phyloP scores from a whole-genome alignment of 1,140 invertebrate genomes.

The Pogonomyrmex californicus region DNA sequence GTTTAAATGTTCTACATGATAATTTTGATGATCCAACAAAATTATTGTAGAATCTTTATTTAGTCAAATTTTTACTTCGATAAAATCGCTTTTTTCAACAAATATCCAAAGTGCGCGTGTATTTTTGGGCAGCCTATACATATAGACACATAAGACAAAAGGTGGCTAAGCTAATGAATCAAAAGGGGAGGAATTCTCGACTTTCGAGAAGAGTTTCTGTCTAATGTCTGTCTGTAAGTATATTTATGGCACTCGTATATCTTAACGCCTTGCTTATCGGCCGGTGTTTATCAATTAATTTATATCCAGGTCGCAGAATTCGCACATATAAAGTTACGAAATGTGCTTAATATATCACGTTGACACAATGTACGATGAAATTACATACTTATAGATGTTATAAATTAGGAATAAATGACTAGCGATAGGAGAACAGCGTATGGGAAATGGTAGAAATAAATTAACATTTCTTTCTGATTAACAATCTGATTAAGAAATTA shows the following conservation, averaged over 20 bases:
- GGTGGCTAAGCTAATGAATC: conserved; percentile 61
- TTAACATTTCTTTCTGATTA: background rate
- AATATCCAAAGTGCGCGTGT: conserved; percentile 18
- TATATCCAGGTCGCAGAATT: conserved; percentile 39
- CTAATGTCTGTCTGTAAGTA: conserved; percentile 30
- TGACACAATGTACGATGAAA: background rate
- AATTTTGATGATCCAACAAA: too few relatives aligned
- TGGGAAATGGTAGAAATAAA: background rate
- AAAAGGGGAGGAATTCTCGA: conserved; percentile 33
- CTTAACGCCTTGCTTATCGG: conserved; percentile 58
- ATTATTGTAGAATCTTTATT: too few relatives aligned
- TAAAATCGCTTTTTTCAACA: too few relatives aligned
- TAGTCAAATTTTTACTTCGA: too few relatives aligned
- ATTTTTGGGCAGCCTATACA: conserved; percentile 26
- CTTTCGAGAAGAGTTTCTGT: conserved; percentile 24
- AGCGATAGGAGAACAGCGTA: background rate
- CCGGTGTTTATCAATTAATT: conserved; percentile 31
- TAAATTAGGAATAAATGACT: conserved; percentile 15
- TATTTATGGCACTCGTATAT: conserved; percentile 11
- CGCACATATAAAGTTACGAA: conserved; percentile 20
- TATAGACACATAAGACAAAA: conserved; percentile 37
- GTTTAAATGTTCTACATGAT: too few relatives aligned
- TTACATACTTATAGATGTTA: conserved; percentile 9
- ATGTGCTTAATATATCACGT: conserved; percentile 30
- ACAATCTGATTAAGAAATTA: background rate